Percentiles rank a stretch among this genome's conserved stretches.
phyloP scores from a whole-genome alignment of 1,140 invertebrate species.

The Pseudomyrmex dendroicus region DNA sequence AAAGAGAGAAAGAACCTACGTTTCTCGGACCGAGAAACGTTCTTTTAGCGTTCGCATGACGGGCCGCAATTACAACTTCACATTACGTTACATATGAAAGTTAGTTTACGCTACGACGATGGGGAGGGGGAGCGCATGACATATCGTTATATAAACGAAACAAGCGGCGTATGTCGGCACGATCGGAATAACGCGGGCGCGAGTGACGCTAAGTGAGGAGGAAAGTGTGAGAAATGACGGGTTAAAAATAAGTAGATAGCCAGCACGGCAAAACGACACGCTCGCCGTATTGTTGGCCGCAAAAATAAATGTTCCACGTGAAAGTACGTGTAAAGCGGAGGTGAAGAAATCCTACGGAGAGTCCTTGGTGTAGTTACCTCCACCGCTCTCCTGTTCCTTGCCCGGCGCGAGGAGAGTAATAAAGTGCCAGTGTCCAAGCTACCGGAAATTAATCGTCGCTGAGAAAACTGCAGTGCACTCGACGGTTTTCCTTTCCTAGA shows the following conservation, averaged over 20 bases:
- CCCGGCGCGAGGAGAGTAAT: constrained; percentile 65
- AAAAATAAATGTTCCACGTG: constrained; percentile 63
- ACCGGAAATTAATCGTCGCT: constrained; percentile 73
- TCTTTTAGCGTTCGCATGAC: neutral
- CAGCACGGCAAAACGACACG: constrained; percentile 38
- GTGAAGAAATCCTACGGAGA: constrained; percentile 67
- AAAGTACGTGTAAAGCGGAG: constrained; percentile 69
- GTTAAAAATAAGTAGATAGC: constrained; percentile 43
- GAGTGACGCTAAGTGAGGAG: constrained; percentile 7
- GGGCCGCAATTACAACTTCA: constrained; percentile 24
- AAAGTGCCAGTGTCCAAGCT: constrained; percentile 74
- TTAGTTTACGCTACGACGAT: neutral
- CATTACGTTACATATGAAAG: constrained; percentile 12
- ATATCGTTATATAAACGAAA: constrained; percentile 3
- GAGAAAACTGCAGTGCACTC: constrained; percentile 68
- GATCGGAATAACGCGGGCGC: neutral
- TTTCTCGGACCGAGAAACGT: neutral
- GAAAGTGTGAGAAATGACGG: constrained; percentile 48
- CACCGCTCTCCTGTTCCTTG: constrained; percentile 63
- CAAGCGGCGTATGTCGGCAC: neutral
- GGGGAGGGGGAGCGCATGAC: neutral
- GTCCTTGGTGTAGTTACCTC: constrained; percentile 66
- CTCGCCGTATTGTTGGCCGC: constrained; percentile 56
- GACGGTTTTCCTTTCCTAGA: constrained; percentile 67
- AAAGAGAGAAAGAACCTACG: too few species aligned